Conservation (phyloP, 2,888 invertebrate species). For the Ommatoiulus sabulosus region DNA sequence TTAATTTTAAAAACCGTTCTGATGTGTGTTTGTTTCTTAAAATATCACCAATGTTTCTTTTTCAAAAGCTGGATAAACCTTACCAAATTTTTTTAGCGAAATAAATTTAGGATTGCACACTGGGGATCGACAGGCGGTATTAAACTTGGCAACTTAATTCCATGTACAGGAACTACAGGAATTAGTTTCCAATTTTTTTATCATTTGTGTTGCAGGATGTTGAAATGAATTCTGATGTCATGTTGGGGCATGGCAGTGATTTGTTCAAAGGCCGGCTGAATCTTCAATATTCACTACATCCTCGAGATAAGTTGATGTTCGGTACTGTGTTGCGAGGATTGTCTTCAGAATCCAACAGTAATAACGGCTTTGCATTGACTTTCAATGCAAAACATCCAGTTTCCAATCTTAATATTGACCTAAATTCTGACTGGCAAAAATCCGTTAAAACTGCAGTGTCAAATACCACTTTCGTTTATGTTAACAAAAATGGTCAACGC, state of each 20-base stretch:
- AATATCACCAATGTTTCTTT: no score
- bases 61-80: no score
- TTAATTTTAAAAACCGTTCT: no score
- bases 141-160: no score
- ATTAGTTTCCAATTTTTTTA: not conserved
- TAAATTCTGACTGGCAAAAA: constrained; percentile 37
- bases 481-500: constrained; percentile 26
- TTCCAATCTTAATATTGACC: constrained; percentile 39
- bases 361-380: not conserved
- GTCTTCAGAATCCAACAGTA: not conserved
- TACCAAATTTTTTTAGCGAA: no score
- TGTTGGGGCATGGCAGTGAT: constrained; percentile 8
- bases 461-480: not conserved
- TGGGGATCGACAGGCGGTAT: no score
- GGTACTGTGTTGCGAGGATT: not conserved
- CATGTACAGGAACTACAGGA: no score
- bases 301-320: not conserved
- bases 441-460: not conserved
- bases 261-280: constrained; percentile 15
- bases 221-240: constrained; percentile 17
- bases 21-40: no score
- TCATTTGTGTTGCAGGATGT: constrained; percentile 1
- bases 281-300: constrained; percentile 22
- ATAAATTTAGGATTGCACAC: no score
- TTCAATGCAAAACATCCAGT: constrained; percentile 41